A percentile compares a stretch with the other conserved stretches of the same genome.
These are phyloP conservation scores for Lophius piscatorius DNA, from an alignment of 2,113 vertebrate species.

Conservation along the genomic window DNA sequence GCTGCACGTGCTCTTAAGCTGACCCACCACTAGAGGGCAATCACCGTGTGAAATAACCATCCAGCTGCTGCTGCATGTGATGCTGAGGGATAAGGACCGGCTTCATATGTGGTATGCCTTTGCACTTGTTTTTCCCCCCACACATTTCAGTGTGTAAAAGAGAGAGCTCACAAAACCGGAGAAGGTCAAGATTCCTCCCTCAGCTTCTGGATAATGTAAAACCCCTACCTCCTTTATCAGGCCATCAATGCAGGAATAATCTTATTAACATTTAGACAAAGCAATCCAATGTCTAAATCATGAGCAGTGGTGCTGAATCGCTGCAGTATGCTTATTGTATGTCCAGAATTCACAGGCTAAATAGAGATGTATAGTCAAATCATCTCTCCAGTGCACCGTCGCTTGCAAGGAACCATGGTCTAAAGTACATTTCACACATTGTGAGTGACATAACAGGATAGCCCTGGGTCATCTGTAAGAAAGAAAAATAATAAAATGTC, in stretches of 20 bases:
- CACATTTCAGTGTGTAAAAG: no score
- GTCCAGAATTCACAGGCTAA: no score
- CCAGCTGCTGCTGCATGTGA: not conserved
- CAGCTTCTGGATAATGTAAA: not conserved
- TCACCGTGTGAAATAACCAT: conserved; percentile 30
- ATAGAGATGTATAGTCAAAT: no score
- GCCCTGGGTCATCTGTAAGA: not conserved
- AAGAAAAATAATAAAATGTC: not conserved
- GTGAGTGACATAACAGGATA: not conserved
- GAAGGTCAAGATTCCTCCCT: no score
- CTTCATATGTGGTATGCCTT: not conserved
- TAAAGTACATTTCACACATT: not conserved
- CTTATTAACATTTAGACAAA: not conserved
- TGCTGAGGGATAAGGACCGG: conserved; percentile 6
- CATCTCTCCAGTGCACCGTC: no score
- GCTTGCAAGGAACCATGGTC: not conserved
- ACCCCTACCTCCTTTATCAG: no score
- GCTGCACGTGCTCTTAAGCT: conserved; percentile 9
- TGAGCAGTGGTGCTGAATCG: not conserved
- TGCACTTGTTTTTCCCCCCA: not conserved
- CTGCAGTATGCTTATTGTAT: not conserved
- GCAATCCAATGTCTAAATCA: not conserved
- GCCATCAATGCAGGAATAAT: no score
- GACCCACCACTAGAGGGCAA: conserved; percentile 71
- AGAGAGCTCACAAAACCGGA: no score